Evolutionary conservation across 2,888 invertebrate species (phyloP).

Genomic region (Drosophila prolongata): DNA sequence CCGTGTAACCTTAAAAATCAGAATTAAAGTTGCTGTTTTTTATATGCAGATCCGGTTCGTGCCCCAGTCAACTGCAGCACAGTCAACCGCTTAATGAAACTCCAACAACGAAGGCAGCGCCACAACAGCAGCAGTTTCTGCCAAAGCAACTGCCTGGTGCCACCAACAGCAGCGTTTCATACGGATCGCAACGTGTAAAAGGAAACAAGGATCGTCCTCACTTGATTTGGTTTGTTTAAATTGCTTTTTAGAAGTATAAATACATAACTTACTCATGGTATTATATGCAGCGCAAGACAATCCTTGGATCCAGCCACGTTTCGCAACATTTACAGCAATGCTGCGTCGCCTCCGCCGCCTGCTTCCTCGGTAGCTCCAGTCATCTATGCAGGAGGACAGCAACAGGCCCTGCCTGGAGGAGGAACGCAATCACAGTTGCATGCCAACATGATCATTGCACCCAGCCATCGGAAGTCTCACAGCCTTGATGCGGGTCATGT

Average conservation of each 20-base stretch:
- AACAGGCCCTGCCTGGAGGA: slow-evolving; percentile 26
- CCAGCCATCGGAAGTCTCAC: slow-evolving; percentile 91
- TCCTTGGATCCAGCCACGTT: slow-evolving; percentile 77
- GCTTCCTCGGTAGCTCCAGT: slow-evolving; percentile 39
- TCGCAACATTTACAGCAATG: slow-evolving; percentile 68
- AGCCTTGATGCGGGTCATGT: slow-evolving; percentile 89
- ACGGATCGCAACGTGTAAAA: slow-evolving; percentile 87
- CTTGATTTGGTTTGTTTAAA: slow-evolving; percentile 73
- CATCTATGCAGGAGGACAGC: slow-evolving; percentile 42
- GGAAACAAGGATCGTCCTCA: slow-evolving; percentile 87
- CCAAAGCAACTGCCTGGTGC: slow-evolving; percentile 39
- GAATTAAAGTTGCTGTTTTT: neutral
- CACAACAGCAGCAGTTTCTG: slow-evolving; percentile 36
- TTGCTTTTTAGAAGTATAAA: neutral
- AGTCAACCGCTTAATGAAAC: slow-evolving; percentile 86
- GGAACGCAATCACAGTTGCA: slow-evolving; percentile 58
- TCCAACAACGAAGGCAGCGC: slow-evolving; percentile 18
- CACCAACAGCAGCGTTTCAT: slow-evolving; percentile 42
- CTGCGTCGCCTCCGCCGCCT: slow-evolving; percentile 57
- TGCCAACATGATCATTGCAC: slow-evolving; percentile 72
- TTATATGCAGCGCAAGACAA: slow-evolving; percentile 65
- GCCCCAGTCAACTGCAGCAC: slow-evolving; percentile 94
- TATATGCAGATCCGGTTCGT: slow-evolving; percentile 91
- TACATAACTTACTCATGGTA: neutral
- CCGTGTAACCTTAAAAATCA: neutral